These are phyloP conservation scores for Panopea generosa DNA, from an alignment of 2,888 invertebrate species.

Conservation along the genomic window DNA sequence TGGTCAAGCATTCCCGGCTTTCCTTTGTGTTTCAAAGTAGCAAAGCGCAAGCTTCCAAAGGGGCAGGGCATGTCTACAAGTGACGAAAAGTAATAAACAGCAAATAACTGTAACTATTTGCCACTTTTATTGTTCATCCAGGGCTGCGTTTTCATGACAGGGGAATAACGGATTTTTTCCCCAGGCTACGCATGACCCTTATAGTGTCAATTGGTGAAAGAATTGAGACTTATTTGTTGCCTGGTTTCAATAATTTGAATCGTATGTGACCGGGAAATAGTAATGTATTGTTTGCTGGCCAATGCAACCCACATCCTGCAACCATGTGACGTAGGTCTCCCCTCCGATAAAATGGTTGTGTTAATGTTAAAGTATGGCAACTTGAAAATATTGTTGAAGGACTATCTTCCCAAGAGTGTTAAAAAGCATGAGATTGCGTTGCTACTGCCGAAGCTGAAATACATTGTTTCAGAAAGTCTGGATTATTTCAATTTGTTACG, in stretches of 20 bases:
- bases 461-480: no score
- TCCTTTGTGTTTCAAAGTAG: constrained; percentile 23
- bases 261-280: constrained; percentile 9
- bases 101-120: constrained; percentile 53
- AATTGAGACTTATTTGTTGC: no score
- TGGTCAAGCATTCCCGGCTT: no score
- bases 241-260: no score
- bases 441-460: no score
- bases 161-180: no score
- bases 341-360: no score
- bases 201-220: no score
- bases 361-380: constrained; percentile 27
- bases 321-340: constrained; percentile 42
- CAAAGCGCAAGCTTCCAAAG: constrained; percentile 18
- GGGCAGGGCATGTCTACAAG: constrained; percentile 22
- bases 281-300: constrained; percentile 44
- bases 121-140: constrained; percentile 21
- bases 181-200: no score
- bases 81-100: constrained; percentile 21
- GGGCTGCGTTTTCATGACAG: no score
- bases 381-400: constrained; percentile 35
- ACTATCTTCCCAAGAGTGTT: constrained; percentile 15
- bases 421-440: no score
- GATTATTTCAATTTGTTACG: no score
- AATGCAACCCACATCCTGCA: constrained; percentile 48